phyloP scores from a whole-genome alignment of 2,888 invertebrate genomes.

The Escarpia spicata region DNA sequence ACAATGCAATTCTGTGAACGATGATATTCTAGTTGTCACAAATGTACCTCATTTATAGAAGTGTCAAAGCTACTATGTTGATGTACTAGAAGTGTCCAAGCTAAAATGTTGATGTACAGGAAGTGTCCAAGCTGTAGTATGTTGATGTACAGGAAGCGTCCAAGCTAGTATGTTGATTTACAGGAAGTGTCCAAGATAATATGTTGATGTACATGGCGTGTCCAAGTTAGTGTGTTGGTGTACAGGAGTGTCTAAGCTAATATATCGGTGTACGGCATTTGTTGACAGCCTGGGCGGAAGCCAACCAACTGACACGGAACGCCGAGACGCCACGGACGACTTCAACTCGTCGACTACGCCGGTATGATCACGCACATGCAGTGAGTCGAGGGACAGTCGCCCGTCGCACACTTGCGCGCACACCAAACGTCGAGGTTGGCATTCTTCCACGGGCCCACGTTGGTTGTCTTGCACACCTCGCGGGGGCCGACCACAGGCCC shows the following conservation, averaged over 20 bases:
- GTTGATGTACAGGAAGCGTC: not conserved
- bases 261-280: not conserved
- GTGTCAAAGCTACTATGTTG: too few species aligned
- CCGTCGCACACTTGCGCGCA: not conserved
- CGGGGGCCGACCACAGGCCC: not conserved
- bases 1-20: too few species aligned
- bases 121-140: not conserved
- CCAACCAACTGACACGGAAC: not conserved
- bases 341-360: not conserved
- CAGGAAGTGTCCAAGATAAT: not conserved
- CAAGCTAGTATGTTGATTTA: not conserved
- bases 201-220: not conserved
- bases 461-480: not conserved
- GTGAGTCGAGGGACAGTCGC: not conserved
- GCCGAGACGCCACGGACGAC: not conserved
- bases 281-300: not conserved
- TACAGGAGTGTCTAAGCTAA: not conserved
- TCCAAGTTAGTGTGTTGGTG: not conserved
- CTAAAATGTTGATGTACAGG: too few species aligned
- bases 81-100: too few species aligned
- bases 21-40: too few species aligned
- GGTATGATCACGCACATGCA: not conserved
- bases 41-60: too few species aligned
- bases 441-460: not conserved
- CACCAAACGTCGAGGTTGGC: constrained; percentile 8